Conservation (phyloP, 2,888 invertebrate genomes). For the Rugalucina vietnamica region DNA sequence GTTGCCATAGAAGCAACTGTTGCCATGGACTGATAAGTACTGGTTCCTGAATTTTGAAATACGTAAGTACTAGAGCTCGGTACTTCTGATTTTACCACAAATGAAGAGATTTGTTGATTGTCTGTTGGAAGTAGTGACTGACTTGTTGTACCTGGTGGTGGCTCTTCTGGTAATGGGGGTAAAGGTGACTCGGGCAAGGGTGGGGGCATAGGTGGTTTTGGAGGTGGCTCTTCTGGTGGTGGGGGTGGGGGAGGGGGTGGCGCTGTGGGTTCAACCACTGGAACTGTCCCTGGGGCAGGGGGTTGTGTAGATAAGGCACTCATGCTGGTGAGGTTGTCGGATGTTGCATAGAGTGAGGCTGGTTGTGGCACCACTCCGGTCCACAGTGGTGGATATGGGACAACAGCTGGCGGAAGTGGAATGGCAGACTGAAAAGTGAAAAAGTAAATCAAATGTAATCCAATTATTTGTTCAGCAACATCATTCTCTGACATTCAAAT, state of each 20-base stretch:
- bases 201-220: slow-evolving; percentile 64
- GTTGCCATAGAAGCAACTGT: no score
- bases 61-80: no score
- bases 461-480: neutral
- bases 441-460: neutral
- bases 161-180: slow-evolving; percentile 44
- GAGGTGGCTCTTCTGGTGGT: slow-evolving; percentile 59
- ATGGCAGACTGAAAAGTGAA: neutral
- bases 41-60: no score
- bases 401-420: neutral
- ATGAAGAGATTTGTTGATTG: no score
- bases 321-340: neutral
- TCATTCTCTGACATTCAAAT: no score
- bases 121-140: slow-evolving; percentile 46
- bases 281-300: neutral
- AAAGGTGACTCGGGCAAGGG: slow-evolving; percentile 57
- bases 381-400: neutral
- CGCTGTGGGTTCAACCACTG: neutral
- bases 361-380: neutral
- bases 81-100: no score
- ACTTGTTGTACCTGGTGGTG: slow-evolving; percentile 45
- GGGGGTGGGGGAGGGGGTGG: slow-evolving; percentile 64
- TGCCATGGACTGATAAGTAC: no score
- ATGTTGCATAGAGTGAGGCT: neutral
- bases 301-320: neutral